Evolutionary conservation across 2,797 vertebrate genomes (phyloP).

Genomic region (Gymnoscopelus braueri): DNA sequence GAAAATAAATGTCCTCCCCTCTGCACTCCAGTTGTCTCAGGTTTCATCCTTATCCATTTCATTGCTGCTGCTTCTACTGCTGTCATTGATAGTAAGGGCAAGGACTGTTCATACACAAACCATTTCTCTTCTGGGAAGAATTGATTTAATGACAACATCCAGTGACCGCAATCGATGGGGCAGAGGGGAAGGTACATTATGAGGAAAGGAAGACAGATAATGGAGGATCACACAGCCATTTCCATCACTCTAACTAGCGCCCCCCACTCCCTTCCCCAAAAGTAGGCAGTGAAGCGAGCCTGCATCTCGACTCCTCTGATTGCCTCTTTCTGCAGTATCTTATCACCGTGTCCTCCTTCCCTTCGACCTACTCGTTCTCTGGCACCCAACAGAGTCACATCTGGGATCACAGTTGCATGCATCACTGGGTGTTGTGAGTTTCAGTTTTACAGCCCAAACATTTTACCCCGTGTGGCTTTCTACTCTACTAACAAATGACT

Average conservation of each 20-base stretch:
- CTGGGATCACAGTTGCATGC: slow-evolving; percentile 31
- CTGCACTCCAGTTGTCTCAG: slow-evolving; percentile 53
- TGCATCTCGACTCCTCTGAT: slow-evolving; percentile 14
- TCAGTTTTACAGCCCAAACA: slow-evolving; percentile 25
- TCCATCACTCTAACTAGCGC: slow-evolving; percentile 75
- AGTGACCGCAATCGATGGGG: slow-evolving; percentile 79
- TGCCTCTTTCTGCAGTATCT: slow-evolving; percentile 8
- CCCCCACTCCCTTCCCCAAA: slow-evolving; percentile 33
- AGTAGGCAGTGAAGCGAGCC: slow-evolving; percentile 22
- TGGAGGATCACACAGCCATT: slow-evolving; percentile 79
- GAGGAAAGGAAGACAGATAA: slow-evolving; percentile 80
- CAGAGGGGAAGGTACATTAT: slow-evolving; percentile 78
- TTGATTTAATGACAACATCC: slow-evolving; percentile 84
- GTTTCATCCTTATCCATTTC: slow-evolving; percentile 75
- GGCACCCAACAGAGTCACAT: slow-evolving; percentile 23
- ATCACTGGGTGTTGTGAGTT: slow-evolving; percentile 30
- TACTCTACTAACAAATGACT: background rate
- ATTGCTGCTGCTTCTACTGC: slow-evolving; percentile 39
- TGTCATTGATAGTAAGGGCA: slow-evolving; percentile 72
- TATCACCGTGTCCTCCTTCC: slow-evolving; percentile 3
- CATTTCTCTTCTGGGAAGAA: slow-evolving; percentile 80
- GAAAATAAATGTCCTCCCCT: slow-evolving; percentile 65
- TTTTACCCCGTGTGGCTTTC: slow-evolving; percentile 18
- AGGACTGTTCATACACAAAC: slow-evolving; percentile 80
- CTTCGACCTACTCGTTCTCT: slow-evolving; percentile 31